Evolutionary conservation across 1,140 invertebrate species (phyloP), one percentile per base, ranked within the genome.

Genomic region (Muscidifurax raptorellus): DNA sequence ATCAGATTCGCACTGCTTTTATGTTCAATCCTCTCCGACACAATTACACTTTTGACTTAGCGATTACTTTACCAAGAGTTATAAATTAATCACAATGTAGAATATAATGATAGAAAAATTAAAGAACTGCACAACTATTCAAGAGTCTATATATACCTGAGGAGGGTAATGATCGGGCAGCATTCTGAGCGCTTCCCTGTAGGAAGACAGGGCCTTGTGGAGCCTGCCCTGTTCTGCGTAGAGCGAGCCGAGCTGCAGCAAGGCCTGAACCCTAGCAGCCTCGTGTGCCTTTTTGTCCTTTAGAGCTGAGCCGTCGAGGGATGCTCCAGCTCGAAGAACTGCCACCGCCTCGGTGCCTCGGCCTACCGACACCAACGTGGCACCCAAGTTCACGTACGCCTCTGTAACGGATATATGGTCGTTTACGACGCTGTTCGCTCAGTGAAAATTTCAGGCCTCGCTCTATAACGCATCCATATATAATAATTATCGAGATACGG

Each of bases 341-440:
- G 96, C 95, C 52, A 96, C 96, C 15, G 98, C 98, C 90, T 98
- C 97, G 74, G 96, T 95, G 86, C 96, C 95, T 72, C 96, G 94
- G 15, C 97, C 98, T 75, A 97, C 94, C 12, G 96, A 95, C 86
- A 97, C 96, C 85, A 98, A 94, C 30, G 98, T 96, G 85, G 98
- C 96, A 1, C 98, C 98, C 88, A 99, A 94, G 90, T 99, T 99
- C 83, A 99, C 95, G 93, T 99, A 98, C 66, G 98, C 98, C 95
- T 99, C 98, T 99, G 95, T 32, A 95, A 95, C 86, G 7, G 40
- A 27, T 3, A 10, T 44, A 32, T 32, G 32, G 32, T 32, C 32
- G 32, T 32, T 32, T 32, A 32, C n/a, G 32, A 6, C 5, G 32
- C 32, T 5, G 32, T 32, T 32, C 32, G 1, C 5, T 32, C 32